These are phyloP conservation scores for Drosophila watanabei DNA, from an alignment of 1,140 invertebrate species.

Conservation along the genomic window DNA sequence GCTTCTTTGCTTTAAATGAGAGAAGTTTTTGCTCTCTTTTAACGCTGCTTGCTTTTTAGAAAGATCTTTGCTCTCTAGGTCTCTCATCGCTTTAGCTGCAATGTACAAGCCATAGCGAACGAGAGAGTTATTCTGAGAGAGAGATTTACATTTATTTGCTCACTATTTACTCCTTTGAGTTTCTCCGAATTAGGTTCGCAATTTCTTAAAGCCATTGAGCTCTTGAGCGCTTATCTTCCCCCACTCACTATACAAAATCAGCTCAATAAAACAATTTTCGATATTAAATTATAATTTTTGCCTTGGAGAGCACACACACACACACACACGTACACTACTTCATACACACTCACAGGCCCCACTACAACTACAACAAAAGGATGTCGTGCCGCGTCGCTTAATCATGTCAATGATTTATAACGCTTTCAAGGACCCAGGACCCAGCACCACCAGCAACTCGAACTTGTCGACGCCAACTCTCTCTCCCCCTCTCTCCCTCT, in stretches of 20 bases:
- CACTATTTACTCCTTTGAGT: neutral
- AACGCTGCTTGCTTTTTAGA: neutral
- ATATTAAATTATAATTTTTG: constrained; percentile 80
- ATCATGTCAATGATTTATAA: constrained; percentile 84
- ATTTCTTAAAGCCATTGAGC: constrained; percentile 1
- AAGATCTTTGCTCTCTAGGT: neutral
- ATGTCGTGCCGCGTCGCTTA: constrained; percentile 80
- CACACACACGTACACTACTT: neutral
- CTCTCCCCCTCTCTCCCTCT: neutral
- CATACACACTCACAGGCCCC: neutral
- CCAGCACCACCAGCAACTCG: constrained; percentile 67
- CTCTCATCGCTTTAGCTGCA: neutral
- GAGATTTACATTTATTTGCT: neutral
- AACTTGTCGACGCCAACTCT: constrained; percentile 76
- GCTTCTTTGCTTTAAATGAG: neutral
- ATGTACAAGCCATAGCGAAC: neutral
- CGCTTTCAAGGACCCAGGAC: constrained; percentile 81
- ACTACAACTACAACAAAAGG: constrained; percentile 71
- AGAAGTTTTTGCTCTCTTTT: neutral
- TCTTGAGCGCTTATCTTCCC: neutral
- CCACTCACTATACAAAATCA: constrained; percentile 39
- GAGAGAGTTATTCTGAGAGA: neutral
- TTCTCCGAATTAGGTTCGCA: neutral
- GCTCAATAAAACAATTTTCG: constrained; percentile 81
- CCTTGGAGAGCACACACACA: constrained; percentile 15